phyloP scores from a whole-genome alignment of 2,888 invertebrate species.

The Oeneis ivallda region DNA sequence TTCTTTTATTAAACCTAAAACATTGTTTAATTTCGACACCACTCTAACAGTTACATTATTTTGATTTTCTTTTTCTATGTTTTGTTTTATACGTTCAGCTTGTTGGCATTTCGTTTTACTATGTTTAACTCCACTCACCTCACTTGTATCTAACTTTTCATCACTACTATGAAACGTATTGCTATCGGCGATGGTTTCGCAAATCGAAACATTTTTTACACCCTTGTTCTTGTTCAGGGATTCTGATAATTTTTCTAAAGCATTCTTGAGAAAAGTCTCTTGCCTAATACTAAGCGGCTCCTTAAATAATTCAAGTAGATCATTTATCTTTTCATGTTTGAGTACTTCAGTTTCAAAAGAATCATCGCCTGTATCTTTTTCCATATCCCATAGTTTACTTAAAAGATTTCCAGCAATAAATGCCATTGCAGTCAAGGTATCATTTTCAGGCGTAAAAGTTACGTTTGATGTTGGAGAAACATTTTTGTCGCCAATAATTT shows the following conservation, averaged over 20 bases:
- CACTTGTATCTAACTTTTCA: constrained; percentile 32
- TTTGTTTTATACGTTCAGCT: constrained; percentile 32
- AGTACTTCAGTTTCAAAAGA: constrained; percentile 60
- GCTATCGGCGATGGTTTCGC: constrained; percentile 53
- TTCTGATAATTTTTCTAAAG: constrained; percentile 62
- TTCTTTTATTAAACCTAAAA: constrained; percentile 60
- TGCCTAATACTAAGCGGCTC: constrained; percentile 69
- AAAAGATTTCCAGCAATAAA: constrained; percentile 73
- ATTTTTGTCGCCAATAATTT: constrained; percentile 61
- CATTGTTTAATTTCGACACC: constrained; percentile 57
- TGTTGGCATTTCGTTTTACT: constrained; percentile 28
- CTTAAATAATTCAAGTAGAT: constrained; percentile 68
- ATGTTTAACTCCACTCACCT: constrained; percentile 13
- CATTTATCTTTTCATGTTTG: constrained; percentile 67
- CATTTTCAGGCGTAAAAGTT: constrained; percentile 72
- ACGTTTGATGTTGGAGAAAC: constrained; percentile 65
- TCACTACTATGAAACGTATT: constrained; percentile 39
- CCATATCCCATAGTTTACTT: constrained; percentile 73
- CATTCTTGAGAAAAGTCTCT: constrained; percentile 65
- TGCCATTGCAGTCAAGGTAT: constrained; percentile 71
- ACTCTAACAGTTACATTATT: constrained; percentile 47
- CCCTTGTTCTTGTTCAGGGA: constrained; percentile 58
- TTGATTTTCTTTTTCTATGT: constrained; percentile 26
- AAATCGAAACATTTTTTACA: constrained; percentile 58
- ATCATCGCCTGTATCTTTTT: constrained; percentile 57